These are phyloP conservation scores for Limnodromus scolopaceus DNA, from an alignment of 2,797 vertebrate genomes.

Conservation along the genomic window DNA sequence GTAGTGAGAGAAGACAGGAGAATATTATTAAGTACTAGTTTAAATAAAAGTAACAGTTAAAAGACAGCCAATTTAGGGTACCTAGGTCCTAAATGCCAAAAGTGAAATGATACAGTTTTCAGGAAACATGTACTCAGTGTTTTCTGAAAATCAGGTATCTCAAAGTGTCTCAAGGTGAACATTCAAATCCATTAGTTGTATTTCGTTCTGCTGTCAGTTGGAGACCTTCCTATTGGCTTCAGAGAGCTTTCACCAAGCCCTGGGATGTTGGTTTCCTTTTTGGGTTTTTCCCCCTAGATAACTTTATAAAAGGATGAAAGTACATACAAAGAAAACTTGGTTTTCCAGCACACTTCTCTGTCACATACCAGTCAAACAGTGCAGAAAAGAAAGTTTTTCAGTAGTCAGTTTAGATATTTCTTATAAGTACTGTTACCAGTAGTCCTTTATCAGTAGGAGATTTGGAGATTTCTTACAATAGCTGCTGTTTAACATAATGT, in stretches of 20 bases:
- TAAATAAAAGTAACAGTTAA: neutral
- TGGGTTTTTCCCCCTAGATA: rapidly evolving
- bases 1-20: neutral
- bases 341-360: neutral
- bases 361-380: neutral
- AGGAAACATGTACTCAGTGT: neutral
- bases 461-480: neutral
- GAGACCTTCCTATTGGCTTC: neutral
- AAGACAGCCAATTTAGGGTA: neutral
- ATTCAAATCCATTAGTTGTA: neutral
- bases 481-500: neutral
- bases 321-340: neutral
- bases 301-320: neutral
- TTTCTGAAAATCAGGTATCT: neutral
- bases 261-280: neutral
- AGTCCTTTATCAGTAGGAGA: neutral
- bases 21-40: neutral
- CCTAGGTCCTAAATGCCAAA: neutral
- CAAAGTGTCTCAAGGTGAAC: neutral
- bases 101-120: neutral
- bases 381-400: neutral
- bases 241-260: neutral
- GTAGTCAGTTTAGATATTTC: neutral
- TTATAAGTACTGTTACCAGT: neutral
- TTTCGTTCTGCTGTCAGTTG: neutral